Percentiles rank a stretch among this genome's conserved stretches.
Evolutionary conservation across 2,888 invertebrate species (phyloP).

Genomic region (Onchidella celtica): DNA sequence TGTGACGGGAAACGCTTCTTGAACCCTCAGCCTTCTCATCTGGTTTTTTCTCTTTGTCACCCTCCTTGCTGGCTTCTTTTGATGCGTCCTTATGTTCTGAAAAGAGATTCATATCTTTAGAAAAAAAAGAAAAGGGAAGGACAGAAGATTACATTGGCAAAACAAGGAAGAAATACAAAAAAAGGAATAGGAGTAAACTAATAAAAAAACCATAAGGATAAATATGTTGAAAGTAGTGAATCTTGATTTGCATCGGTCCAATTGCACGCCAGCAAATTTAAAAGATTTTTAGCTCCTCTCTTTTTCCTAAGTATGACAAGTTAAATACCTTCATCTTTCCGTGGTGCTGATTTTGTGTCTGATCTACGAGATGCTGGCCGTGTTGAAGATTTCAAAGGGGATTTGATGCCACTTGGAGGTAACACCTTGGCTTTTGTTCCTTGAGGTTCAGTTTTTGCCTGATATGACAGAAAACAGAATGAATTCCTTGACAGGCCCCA

Average conservation of each 20-base stretch:
- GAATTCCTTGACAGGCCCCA: not conserved
- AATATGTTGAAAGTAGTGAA: too few species aligned
- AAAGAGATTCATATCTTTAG: too few species aligned
- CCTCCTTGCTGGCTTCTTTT: not conserved
- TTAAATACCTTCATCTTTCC: constrained; percentile 39
- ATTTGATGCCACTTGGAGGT: constrained; percentile 42
- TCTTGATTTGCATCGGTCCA: too few species aligned
- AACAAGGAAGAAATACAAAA: too few species aligned
- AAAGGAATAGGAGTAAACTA: too few species aligned
- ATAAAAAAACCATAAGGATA: too few species aligned
- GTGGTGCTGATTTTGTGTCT: constrained; percentile 9
- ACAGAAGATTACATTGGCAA: too few species aligned
- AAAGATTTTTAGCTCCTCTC: not conserved
- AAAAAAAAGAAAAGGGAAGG: too few species aligned
- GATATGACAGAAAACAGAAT: not conserved
- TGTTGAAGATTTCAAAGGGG: constrained; percentile 28
- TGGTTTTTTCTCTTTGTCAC: not conserved
- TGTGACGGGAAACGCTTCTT: not conserved
- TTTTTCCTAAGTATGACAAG: not conserved
- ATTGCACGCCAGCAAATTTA: too few species aligned
- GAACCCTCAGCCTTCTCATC: not conserved
- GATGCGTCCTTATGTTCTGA: not conserved
- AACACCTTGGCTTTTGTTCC: constrained; percentile 41
- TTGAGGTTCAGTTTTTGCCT: constrained; percentile 49
- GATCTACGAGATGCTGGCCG: constrained; percentile 7